Conservation (phyloP, 2,888 invertebrate species). For the Zygogramma bicolorata region DNA sequence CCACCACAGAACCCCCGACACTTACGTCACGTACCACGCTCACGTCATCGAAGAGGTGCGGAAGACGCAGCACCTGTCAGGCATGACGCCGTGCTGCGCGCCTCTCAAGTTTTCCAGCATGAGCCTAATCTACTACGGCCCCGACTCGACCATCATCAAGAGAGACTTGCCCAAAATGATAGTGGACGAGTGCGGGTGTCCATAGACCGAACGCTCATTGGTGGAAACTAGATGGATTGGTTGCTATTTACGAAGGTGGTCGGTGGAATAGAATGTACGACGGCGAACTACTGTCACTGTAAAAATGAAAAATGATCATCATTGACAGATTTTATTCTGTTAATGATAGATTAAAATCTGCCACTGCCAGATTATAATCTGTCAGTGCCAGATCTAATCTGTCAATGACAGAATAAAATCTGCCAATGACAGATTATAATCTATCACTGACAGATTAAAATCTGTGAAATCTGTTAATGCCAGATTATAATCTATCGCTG, state of each 20-base stretch:
- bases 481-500: too few relatives aligned
- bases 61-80: slow-evolving; percentile 78
- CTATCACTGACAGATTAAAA: too few relatives aligned
- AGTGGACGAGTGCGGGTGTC: slow-evolving; percentile 95
- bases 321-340: neutral
- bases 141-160: slow-evolving; percentile 91
- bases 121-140: slow-evolving; percentile 92
- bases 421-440: too few relatives aligned
- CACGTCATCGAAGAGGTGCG: slow-evolving; percentile 92
- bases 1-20: slow-evolving; percentile 81
- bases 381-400: too few relatives aligned
- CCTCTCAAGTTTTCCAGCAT: slow-evolving; percentile 93
- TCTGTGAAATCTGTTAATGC: too few relatives aligned
- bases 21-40: slow-evolving; percentile 89
- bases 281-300: too few relatives aligned
- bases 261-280: neutral
- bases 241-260: neutral
- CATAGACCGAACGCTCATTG: slow-evolving; percentile 69
- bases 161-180: slow-evolving; percentile 96
- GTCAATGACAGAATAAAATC: too few relatives aligned
- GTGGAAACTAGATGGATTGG: neutral
- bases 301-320: too few relatives aligned
- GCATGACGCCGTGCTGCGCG: slow-evolving; percentile 92
- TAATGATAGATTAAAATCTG: too few relatives aligned
- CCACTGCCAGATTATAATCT: too few relatives aligned